Base-by-base conservation (phyloP, 2,888 invertebrate species). In the Rutpela maculata region DNA sequence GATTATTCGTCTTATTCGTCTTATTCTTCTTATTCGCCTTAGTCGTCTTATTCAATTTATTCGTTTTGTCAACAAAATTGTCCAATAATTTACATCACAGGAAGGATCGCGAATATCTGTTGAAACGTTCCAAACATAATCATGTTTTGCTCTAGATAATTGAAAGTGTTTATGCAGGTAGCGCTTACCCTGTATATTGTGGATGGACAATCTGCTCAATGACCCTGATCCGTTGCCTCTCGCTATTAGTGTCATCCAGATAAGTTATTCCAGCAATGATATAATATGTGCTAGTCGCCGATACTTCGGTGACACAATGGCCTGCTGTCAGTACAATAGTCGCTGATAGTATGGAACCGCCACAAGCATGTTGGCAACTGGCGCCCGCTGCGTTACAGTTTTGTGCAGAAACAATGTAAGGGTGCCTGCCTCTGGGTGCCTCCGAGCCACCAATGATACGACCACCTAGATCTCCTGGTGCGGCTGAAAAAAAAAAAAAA, bases 281-380 rank as follows among this genome's bases (percentile, higher is more conserved):
- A 1, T 1, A 15, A 7, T 38, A 18, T 11, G 6, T 19, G 11
- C 65, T 43, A 6, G 31, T 26, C 0, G 19, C 65, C 5, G 43
- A 11, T 15, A 43, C 38, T 11, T 65, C 65, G 2, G 65, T 65
- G 43, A 65, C 15, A n/a, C 65, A 65, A 31, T 65, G 65, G 5
- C 15, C 65, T 4, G 65, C 65, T 7, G 65, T 43, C 10, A 65
- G 43, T 9, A 65, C 18, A 38, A 38, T 35, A 9, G 1, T 38
- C 2, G n/a, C 35, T 1, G 22, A 7, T 11, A 65, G 0, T n/a
- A 65, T 65, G 18, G 38, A 10, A 11, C 18, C 35, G 1, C 63
- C 63, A n/a, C 63, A 65, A 3, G 63, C 5, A n/a, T 65, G 63
- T 9, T 15, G n/a, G 10, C 63, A 65, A n/a, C 11, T 38, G 15